These are phyloP conservation scores for Dichetophora obliterata DNA, from an alignment of 2,888 invertebrate genomes.

Conservation along the genomic window DNA sequence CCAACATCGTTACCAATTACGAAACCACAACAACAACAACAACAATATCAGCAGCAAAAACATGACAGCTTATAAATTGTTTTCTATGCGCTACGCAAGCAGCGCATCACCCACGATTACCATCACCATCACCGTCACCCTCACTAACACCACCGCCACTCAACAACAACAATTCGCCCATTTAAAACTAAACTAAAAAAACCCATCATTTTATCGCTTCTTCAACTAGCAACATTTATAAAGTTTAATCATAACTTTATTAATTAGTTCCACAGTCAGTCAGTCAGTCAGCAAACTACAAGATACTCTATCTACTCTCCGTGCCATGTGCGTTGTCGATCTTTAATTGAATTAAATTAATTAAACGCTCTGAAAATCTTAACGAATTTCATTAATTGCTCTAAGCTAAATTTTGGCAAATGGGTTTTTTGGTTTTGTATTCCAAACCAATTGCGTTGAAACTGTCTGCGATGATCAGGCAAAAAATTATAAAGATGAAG, in stretches of 20 bases:
- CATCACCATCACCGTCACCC: too few relatives aligned
- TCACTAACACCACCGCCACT: neutral
- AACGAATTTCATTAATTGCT: neutral
- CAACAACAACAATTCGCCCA: neutral
- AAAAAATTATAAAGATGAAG: too few relatives aligned
- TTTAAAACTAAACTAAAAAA: neutral
- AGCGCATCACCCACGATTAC: too few relatives aligned
- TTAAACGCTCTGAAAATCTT: neutral
- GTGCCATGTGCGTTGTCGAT: neutral
- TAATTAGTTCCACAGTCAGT: neutral
- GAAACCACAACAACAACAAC: neutral
- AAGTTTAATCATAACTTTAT: conserved; percentile 1
- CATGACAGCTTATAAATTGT: conserved; percentile 35
- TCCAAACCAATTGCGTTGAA: neutral
- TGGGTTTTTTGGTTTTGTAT: too few relatives aligned
- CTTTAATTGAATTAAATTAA: neutral
- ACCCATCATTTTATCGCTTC: neutral
- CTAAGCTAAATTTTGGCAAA: neutral
- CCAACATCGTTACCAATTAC: neutral
- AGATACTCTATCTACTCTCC: neutral
- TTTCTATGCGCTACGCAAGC: too few relatives aligned
- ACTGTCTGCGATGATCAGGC: too few relatives aligned
- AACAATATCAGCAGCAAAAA: neutral
- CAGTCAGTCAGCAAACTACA: neutral
- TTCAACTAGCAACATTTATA: neutral